Base-by-base conservation (phyloP, 2,888 invertebrate species). In the Chloroclysta siterata region DNA sequence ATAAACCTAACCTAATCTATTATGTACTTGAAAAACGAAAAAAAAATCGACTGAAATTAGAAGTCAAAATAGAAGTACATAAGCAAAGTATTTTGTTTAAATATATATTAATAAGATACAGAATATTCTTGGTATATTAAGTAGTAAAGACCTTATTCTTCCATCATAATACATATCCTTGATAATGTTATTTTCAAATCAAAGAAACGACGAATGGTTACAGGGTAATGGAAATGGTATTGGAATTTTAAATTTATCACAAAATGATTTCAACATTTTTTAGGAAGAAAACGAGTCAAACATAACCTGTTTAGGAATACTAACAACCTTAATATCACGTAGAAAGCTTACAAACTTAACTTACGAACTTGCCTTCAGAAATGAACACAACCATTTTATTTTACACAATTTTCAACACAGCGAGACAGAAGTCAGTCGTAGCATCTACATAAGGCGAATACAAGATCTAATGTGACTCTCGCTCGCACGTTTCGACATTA, bases 261-360 rank as follows among this genome's bases (percentile, higher is more conserved):
- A 17, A 22, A 13, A 36, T 22, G 28, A 47, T 53, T 7, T 60
- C 59, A 59, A 44, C 17, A 8, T 39, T 39, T 29, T 15, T 11
- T 53, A 28, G 14, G 36, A 51, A 33, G 28, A 36, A 14, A 46
- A 59, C 39, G 1, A 46, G 28, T 51, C 41, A 50, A 60, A 41
- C 47, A 53, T 29, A 60, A 47, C 53, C 11, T 33, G n/a, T 28
- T 44, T 42, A 44, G 41, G 14, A 59, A 39, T 22, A 46, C 14
- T 60, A 53, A 60, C 33, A 60, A 60, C 48, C 53, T 63, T 13
- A 39, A 63, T 55, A 63, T 59, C 52, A 63, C 63, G 42, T 51
- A 39, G 41, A 47, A 46, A 59, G 44, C 48, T 63, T 53, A 53
- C 15, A 48, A 39, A 39, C 36, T 10, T 39, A 47, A 61, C 42